Evolutionary conservation across 2,888 invertebrate genomes (phyloP).

Genomic region (Tigriopus californicus): DNA sequence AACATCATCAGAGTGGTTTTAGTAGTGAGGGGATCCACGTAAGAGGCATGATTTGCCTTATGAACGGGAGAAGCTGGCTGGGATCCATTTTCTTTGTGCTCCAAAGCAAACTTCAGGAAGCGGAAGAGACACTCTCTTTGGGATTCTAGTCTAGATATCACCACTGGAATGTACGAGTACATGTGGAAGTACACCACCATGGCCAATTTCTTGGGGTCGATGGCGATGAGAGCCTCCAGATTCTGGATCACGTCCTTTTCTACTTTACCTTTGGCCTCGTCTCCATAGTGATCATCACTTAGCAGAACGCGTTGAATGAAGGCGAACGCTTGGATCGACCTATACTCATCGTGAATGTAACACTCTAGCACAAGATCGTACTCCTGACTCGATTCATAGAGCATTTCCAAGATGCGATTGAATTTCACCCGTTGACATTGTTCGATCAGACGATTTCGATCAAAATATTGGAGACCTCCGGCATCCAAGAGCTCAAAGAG

Average conservation of each 20-base stretch:
- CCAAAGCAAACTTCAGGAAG: background rate
- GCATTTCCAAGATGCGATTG: slow-evolving; percentile 46
- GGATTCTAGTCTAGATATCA: background rate
- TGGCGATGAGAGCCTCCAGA: background rate
- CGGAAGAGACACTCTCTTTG: background rate
- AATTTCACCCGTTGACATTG: slow-evolving; percentile 45
- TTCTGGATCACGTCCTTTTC: background rate
- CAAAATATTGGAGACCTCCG: slow-evolving; percentile 36
- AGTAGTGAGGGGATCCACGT: slow-evolving; percentile 28
- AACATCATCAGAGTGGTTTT: slow-evolving; percentile 34
- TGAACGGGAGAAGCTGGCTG: background rate
- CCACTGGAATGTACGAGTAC: slow-evolving; percentile 1
- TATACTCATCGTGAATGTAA: slow-evolving; percentile 42
- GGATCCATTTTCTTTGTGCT: background rate
- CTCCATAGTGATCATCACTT: slow-evolving; percentile 22
- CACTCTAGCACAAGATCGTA: slow-evolving; percentile 45
- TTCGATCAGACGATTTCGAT: slow-evolving; percentile 37
- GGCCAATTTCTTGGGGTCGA: slow-evolving; percentile 10
- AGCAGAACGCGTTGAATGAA: slow-evolving; percentile 32
- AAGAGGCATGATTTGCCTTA: slow-evolving; percentile 19
- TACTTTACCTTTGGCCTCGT: slow-evolving; percentile 24
- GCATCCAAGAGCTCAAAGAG: slow-evolving; percentile 47
- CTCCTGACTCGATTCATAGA: slow-evolving; percentile 42
- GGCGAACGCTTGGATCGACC: slow-evolving; percentile 40
- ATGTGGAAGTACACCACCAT: background rate